Evolutionary conservation across 2,797 vertebrate genomes (phyloP).

Genomic region (Malurus splendens): DNA sequence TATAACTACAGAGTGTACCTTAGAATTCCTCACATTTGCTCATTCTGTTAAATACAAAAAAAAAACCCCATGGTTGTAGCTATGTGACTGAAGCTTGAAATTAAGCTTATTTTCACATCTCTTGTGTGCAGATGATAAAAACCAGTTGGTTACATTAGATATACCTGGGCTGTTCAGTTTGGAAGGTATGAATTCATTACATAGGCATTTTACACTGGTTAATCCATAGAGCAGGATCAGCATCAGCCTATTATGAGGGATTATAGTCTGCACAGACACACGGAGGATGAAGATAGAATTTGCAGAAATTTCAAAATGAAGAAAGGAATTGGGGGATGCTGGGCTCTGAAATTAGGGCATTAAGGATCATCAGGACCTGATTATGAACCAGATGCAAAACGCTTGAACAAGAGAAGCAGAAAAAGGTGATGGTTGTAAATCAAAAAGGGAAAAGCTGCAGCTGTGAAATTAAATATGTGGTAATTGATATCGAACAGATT

Average conservation of each 20-base stretch:
- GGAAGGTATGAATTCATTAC: constrained; percentile 13
- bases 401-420: background rate
- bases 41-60: constrained; percentile 6
- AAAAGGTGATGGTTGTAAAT: background rate
- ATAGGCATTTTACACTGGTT: constrained; percentile 23
- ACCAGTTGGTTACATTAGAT: constrained; percentile 22
- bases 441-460: background rate
- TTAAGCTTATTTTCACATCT: constrained; percentile 37
- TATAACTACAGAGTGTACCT: background rate
- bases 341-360: constrained; percentile 11
- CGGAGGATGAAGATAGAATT: background rate
- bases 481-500: background rate
- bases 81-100: constrained; percentile 10
- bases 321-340: background rate
- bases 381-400: constrained; percentile 7
- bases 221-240: constrained; percentile 45
- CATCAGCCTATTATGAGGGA: constrained; percentile 21
- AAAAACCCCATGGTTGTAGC: background rate
- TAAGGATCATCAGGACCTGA: constrained; percentile 8
- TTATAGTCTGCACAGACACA: constrained; percentile 22
- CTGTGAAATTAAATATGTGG: constrained; percentile 23
- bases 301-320: constrained; percentile 23
- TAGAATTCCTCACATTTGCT: background rate
- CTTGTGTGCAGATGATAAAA: constrained; percentile 37
- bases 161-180: constrained; percentile 27